phyloP scores from a whole-genome alignment of 2,888 invertebrate genomes.

The Drosophila formosana region DNA sequence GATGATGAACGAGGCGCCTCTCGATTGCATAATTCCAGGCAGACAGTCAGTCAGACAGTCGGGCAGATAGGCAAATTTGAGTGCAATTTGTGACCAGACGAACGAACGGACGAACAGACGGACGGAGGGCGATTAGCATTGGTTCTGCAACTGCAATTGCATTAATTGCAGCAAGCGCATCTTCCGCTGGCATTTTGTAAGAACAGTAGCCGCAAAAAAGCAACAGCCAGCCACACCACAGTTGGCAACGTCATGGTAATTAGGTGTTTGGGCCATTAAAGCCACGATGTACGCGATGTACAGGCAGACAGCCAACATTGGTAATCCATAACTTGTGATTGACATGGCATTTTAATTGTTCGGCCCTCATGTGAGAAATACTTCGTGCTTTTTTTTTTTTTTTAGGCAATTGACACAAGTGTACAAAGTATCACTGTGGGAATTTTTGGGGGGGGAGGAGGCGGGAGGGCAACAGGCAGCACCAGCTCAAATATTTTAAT shows the following conservation, averaged over 20 bases:
- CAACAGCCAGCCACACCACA: slow-evolving; percentile 1
- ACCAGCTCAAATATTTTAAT: slow-evolving; percentile 56
- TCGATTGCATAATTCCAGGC: slow-evolving; percentile 53
- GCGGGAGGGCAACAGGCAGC: not conserved
- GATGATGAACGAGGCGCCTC: slow-evolving; percentile 58
- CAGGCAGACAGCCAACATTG: slow-evolving; percentile 11
- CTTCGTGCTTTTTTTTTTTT: slow-evolving; percentile 6
- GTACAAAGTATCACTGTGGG: slow-evolving; percentile 57
- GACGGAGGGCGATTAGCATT: slow-evolving; percentile 23
- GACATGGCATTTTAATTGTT: slow-evolving; percentile 74
- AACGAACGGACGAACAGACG: slow-evolving; percentile 14
- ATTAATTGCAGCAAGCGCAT: slow-evolving; percentile 70
- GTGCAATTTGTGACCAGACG: slow-evolving; percentile 63
- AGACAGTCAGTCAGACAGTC: not conserved
- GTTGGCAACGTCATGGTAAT: slow-evolving; percentile 51
- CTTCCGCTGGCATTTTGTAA: slow-evolving; percentile 63
- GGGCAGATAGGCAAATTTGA: slow-evolving; percentile 37
- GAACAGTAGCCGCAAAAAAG: slow-evolving; percentile 47
- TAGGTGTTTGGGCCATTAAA: slow-evolving; percentile 44
- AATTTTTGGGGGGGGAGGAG: slow-evolving; percentile 44
- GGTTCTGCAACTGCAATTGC: slow-evolving; percentile 72
- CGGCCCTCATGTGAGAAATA: slow-evolving; percentile 53
- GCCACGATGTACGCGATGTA: slow-evolving; percentile 5
- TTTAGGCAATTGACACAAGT: slow-evolving; percentile 55
- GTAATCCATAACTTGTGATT: slow-evolving; percentile 69